These are phyloP conservation scores for Drosophila mauritiana DNA, from an alignment of 1,140 invertebrate species.

Conservation along the genomic window DNA sequence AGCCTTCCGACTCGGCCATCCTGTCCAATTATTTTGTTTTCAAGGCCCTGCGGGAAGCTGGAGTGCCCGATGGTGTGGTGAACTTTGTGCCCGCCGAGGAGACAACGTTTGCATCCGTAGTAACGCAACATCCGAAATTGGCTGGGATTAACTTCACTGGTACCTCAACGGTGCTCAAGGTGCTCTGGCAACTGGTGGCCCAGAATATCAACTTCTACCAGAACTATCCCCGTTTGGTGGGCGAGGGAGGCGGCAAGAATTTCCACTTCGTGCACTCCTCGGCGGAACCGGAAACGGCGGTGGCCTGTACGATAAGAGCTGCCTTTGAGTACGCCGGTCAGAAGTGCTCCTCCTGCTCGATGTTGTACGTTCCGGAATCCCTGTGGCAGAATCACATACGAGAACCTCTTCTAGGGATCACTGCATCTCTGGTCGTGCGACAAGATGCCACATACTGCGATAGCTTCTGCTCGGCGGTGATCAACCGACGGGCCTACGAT, in stretches of 20 bases:
- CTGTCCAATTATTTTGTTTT: slow-evolving; percentile 98
- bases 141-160: slow-evolving; percentile 98
- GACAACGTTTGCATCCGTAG: slow-evolving; percentile 94
- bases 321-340: slow-evolving; percentile 98
- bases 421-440: slow-evolving; percentile 90
- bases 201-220: slow-evolving; percentile 93
- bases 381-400: slow-evolving; percentile 88
- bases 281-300: slow-evolving; percentile 91
- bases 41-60: slow-evolving; percentile 96
- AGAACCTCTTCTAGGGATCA: slow-evolving; percentile 76
- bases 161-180: slow-evolving; percentile 90
- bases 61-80: slow-evolving; percentile 97
- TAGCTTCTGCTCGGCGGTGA: slow-evolving; percentile 96
- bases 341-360: slow-evolving; percentile 98
- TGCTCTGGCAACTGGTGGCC: slow-evolving; percentile 96
- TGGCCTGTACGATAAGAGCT: slow-evolving; percentile 93
- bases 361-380: slow-evolving; percentile 96
- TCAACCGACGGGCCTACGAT: slow-evolving; percentile 95
- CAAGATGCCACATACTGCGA: slow-evolving; percentile 91
- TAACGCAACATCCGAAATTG: slow-evolving; percentile 92
- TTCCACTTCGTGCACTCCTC: slow-evolving; percentile 98
- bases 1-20: slow-evolving; percentile 98
- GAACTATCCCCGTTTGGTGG: slow-evolving; percentile 96
- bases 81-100: slow-evolving; percentile 98
- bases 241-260: slow-evolving; percentile 99